Percentiles rank a stretch among this genome's conserved stretches.
These are phyloP conservation scores for Notoglanidium macrostoma DNA, from an alignment of 2,797 vertebrate genomes.

Conservation along the genomic window DNA sequence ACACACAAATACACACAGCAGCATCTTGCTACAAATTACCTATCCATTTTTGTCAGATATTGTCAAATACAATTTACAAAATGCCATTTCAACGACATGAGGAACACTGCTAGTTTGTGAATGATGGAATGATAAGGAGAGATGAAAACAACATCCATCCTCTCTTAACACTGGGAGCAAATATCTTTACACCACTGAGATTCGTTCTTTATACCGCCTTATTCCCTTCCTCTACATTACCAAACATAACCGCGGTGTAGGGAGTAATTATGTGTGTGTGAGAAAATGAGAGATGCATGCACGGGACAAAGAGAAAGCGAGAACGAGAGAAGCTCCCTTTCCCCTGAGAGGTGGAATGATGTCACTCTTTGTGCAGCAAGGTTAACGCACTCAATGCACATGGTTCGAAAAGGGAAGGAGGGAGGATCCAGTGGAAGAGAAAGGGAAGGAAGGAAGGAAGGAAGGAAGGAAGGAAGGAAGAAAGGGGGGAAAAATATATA, in stretches of 20 bases:
- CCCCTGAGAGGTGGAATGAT: slow-evolving; percentile 55
- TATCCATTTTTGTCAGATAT: neutral
- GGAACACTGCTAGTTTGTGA: neutral
- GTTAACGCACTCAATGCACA: slow-evolving; percentile 52
- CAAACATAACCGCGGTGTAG: neutral
- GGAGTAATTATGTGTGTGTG: slow-evolving; percentile 1
- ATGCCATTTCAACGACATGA: neutral
- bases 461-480: slow-evolving; percentile 41
- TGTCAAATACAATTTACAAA: neutral
- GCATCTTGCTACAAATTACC: neutral
- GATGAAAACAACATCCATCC: neutral
- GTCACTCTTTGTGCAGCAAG: slow-evolving; percentile 59
- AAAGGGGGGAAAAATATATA: slow-evolving; percentile 33
- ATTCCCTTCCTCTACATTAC: neutral
- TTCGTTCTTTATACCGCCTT: neutral
- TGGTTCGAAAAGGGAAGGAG: slow-evolving; percentile 48
- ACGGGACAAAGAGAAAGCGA: neutral
- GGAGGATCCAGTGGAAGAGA: slow-evolving; percentile 47
- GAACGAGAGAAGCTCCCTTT: slow-evolving; percentile 33
- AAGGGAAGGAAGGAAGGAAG: slow-evolving; percentile 45
- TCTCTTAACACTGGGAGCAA: too few relatives aligned
- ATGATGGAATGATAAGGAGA: neutral
- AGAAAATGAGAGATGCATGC: slow-evolving; percentile 30
- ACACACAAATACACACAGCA: neutral
- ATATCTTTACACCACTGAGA: neutral